A percentile compares a stretch with the other conserved stretches of the same genome.
phyloP scores from a whole-genome alignment of 2,113 vertebrate genomes.

The Apteryx mantelli region DNA sequence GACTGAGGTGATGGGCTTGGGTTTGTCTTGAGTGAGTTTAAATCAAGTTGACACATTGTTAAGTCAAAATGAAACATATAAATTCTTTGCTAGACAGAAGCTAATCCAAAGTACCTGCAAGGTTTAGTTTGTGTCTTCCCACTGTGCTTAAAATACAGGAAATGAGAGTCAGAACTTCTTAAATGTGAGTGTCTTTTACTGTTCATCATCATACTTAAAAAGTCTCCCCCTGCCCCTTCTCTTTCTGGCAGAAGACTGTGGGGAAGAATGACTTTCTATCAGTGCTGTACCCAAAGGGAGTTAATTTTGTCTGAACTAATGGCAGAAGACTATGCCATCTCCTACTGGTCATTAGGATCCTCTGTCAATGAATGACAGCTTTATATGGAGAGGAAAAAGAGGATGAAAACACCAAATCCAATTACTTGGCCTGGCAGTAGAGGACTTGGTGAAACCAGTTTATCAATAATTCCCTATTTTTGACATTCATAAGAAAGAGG shows the following conservation, averaged over 20 bases:
- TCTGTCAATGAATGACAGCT: background rate
- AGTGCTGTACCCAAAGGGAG: background rate
- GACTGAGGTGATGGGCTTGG: background rate
- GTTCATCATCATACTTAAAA: background rate
- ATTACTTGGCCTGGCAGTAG: background rate
- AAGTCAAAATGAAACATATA: background rate
- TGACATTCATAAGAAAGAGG: background rate
- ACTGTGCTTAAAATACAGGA: background rate
- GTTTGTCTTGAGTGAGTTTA: background rate
- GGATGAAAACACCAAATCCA: background rate
- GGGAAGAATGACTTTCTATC: background rate
- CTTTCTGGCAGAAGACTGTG: background rate
- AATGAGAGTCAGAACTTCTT: background rate
- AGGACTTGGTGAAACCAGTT: background rate
- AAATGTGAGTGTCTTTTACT: background rate
- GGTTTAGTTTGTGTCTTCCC: background rate
- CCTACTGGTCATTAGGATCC: background rate
- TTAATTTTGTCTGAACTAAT: background rate
- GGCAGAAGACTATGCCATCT: background rate
- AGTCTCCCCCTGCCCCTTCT: background rate
- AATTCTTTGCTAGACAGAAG: constrained; percentile 12
- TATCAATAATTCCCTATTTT: background rate
- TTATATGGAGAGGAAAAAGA: background rate
- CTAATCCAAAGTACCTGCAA: background rate
- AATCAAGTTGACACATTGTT: background rate